These are phyloP conservation scores for Dipodomys stephensi DNA, from an alignment of 2,113 vertebrate genomes.

Conservation along the genomic window DNA sequence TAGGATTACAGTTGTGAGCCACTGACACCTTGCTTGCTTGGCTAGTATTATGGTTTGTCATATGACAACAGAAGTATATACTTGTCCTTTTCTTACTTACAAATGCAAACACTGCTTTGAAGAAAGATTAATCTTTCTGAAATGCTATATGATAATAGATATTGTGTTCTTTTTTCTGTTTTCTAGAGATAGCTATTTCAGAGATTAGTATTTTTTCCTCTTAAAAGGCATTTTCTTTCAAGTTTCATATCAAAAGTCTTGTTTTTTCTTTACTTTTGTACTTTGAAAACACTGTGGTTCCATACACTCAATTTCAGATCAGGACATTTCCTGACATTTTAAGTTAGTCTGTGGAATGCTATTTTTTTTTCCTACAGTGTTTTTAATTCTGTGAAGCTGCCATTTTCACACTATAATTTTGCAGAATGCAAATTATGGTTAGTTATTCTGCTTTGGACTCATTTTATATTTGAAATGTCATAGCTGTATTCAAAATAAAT, in stretches of 20 bases:
- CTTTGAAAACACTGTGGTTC: slow-evolving; percentile 59
- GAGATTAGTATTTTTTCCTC: background rate
- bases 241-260: slow-evolving; percentile 72
- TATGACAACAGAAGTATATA: background rate
- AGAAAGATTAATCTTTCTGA: slow-evolving; percentile 27
- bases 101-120: background rate
- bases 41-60: background rate
- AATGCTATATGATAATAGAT: background rate
- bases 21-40: background rate
- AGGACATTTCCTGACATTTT: slow-evolving; percentile 80
- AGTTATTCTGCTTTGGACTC: slow-evolving; percentile 82
- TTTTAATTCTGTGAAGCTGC: slow-evolving; percentile 83
- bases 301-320: slow-evolving; percentile 73
- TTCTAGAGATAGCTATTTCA: slow-evolving; percentile 48
- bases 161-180: slow-evolving; percentile 17
- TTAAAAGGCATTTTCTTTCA: slow-evolving; percentile 50
- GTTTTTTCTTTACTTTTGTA: slow-evolving; percentile 60
- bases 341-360: slow-evolving; percentile 78
- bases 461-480: slow-evolving; percentile 86
- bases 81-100: slow-evolving; percentile 48
- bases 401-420: slow-evolving; percentile 86
- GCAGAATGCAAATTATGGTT: slow-evolving; percentile 84
- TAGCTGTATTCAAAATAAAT: slow-evolving; percentile 82
- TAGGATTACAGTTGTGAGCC: no score
- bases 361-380: slow-evolving; percentile 79